phyloP scores from a whole-genome alignment of 2,888 invertebrate genomes.

The Lasioglossum zephyrum region DNA sequence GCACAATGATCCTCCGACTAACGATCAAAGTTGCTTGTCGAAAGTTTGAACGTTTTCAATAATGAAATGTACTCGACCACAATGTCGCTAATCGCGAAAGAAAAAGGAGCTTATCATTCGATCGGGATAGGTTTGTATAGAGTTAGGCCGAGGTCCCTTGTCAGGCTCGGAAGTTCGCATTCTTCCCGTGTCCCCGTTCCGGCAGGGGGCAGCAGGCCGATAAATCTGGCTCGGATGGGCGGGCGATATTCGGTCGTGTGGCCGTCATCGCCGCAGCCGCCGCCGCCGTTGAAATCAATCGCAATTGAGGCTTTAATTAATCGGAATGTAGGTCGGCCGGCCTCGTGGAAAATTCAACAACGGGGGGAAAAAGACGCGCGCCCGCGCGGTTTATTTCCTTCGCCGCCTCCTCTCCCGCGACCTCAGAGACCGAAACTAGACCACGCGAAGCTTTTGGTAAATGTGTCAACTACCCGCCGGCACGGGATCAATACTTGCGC shows the following conservation, averaged over 20 bases:
- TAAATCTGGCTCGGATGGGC: conserved; percentile 10
- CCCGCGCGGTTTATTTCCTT: conserved; percentile 41
- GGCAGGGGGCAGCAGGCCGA: conserved; percentile 1
- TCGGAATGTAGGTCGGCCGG: conserved; percentile 12
- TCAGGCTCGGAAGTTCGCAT: background rate
- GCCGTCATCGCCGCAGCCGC: background rate
- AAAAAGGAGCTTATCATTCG: background rate
- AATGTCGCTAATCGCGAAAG: background rate
- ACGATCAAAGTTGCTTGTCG: no score
- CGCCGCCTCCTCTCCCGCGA: conserved; percentile 47
- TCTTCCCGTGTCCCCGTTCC: conserved; percentile 10
- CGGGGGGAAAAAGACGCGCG: conserved; percentile 14
- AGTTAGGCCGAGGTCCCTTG: background rate
- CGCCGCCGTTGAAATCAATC: conserved; percentile 25
- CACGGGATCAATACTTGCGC: conserved; percentile 81
- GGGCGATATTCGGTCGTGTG: background rate
- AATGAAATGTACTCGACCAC: no score
- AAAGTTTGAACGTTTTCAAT: no score
- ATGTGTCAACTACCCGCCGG: conserved; percentile 79
- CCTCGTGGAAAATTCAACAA: conserved; percentile 10
- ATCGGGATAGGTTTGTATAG: background rate
- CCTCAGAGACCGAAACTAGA: conserved; percentile 74
- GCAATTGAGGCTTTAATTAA: conserved; percentile 21
- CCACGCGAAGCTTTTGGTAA: conserved; percentile 79
- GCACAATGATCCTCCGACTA: no score